These are phyloP conservation scores for Amphipoea oculea DNA, from an alignment of 2,888 invertebrate genomes.

Conservation along the genomic window DNA sequence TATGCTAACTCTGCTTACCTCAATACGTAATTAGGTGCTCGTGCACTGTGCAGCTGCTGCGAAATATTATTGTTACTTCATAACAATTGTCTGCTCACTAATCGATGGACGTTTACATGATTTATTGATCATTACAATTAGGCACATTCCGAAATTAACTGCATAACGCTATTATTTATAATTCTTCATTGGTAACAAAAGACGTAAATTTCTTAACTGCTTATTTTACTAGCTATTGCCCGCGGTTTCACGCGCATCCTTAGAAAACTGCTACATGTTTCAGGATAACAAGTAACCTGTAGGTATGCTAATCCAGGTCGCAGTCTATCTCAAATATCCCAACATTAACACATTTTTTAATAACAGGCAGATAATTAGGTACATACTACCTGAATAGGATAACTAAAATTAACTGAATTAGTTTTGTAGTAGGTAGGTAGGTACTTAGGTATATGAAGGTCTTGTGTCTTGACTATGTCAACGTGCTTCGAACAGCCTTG, in stretches of 20 bases:
- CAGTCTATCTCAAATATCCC: not conserved
- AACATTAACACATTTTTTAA: not conserved
- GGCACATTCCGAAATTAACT: conserved; percentile 35
- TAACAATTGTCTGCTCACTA: conserved; percentile 53
- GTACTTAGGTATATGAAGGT: conserved; percentile 60
- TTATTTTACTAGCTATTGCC: not conserved
- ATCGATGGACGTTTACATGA: conserved; percentile 53
- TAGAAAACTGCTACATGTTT: not conserved
- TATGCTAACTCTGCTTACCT: conserved; percentile 39
- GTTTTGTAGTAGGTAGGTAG: conserved; percentile 20
- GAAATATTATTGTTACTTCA: conserved; percentile 58
- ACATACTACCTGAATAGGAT: not conserved
- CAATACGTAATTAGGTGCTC: conserved; percentile 57
- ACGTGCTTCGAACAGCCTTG: conserved; percentile 79
- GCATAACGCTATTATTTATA: conserved; percentile 13
- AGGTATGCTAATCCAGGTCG: not conserved
- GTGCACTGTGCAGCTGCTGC: conserved; percentile 33
- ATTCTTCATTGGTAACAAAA: not conserved
- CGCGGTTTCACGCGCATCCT: not conserved
- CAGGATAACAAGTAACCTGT: not conserved
- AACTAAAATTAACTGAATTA: conserved; percentile 27
- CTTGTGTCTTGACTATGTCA: conserved; percentile 69
- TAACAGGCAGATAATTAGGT: not conserved
- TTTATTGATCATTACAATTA: conserved; percentile 52
- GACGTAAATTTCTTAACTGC: not conserved